Conservation (phyloP, 2,113 vertebrate species). For the Eublepharis macularius region DNA sequence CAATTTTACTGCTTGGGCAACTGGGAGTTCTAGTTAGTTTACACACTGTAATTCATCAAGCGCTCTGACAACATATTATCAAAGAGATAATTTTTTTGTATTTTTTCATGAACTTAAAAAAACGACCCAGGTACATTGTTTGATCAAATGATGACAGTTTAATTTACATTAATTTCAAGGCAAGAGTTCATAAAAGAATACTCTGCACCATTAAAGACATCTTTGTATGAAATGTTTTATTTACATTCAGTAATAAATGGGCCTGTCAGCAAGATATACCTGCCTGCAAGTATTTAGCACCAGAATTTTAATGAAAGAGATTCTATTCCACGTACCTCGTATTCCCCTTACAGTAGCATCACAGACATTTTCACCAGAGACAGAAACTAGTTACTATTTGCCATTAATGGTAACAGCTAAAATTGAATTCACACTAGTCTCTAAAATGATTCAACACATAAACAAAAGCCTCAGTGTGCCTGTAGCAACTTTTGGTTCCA, state of each 20-base stretch:
- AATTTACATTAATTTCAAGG: slow-evolving; percentile 51
- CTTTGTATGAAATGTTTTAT: slow-evolving; percentile 39
- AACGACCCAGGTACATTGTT: slow-evolving; percentile 46
- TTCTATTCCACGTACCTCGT: not conserved
- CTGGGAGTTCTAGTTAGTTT: slow-evolving; percentile 35
- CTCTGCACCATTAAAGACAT: slow-evolving; percentile 28
- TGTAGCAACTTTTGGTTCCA: not conserved
- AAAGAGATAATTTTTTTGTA: slow-evolving; percentile 13
- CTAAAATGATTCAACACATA: not conserved
- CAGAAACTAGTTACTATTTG: not conserved
- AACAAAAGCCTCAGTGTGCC: not conserved
- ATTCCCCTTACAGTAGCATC: not conserved
- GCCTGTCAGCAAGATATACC: slow-evolving; percentile 36
- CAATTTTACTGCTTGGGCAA: slow-evolving; percentile 34
- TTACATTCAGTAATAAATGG: slow-evolving; percentile 24
- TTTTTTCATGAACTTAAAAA: slow-evolving; percentile 42
- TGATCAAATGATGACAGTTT: slow-evolving; percentile 57
- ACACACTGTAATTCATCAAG: slow-evolving; percentile 50
- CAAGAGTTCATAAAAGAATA: slow-evolving; percentile 40
- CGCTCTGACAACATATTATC: slow-evolving; percentile 36
- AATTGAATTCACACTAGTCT: not conserved
- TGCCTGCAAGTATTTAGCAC: slow-evolving; percentile 23
- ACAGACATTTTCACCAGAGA: not conserved
- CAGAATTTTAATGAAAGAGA: slow-evolving; percentile 35
- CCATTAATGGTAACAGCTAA: not conserved